Percentiles rank a stretch among this genome's conserved stretches.
Conservation (phyloP, 2,113 vertebrate species). For the Takifugu bimaculatus region DNA sequence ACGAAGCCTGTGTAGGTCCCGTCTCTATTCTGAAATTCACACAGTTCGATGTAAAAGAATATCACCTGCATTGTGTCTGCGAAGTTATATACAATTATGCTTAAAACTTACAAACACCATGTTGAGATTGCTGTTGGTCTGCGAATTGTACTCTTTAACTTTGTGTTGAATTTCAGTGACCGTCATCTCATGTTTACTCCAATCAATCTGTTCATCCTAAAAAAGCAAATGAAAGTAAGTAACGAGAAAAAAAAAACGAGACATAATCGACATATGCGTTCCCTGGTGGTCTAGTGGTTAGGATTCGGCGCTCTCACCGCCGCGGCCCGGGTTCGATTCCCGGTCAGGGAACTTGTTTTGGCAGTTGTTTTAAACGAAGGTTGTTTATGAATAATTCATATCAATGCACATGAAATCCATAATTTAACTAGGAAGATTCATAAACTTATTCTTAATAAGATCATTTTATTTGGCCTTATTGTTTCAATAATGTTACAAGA, state of each 20-base stretch:
- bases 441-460: no score
- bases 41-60: neutral
- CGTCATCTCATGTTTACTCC: constrained; percentile 80
- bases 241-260: constrained; percentile 3
- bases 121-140: constrained; percentile 92
- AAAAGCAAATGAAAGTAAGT: neutral
- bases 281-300: constrained; percentile 71
- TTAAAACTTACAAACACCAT: constrained; percentile 84
- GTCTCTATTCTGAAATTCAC: constrained; percentile 81
- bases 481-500: no score
- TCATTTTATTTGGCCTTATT: no score
- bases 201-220: constrained; percentile 85
- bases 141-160: constrained; percentile 91
- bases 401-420: no score
- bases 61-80: no score
- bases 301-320: constrained; percentile 66
- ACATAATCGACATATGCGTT: neutral
- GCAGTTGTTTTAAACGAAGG: no score
- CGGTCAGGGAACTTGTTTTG: constrained; percentile 1
- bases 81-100: neutral
- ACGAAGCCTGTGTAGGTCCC: constrained; percentile 96
- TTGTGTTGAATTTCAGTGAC: constrained; percentile 83
- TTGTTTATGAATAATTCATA: no score
- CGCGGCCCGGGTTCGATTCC: constrained; percentile 51
- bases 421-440: no score